A percentile compares a stretch with the other conserved stretches of the same genome.
Evolutionary conservation across 2,888 invertebrate genomes (phyloP).

Genomic region (Pyrgus malvae): DNA sequence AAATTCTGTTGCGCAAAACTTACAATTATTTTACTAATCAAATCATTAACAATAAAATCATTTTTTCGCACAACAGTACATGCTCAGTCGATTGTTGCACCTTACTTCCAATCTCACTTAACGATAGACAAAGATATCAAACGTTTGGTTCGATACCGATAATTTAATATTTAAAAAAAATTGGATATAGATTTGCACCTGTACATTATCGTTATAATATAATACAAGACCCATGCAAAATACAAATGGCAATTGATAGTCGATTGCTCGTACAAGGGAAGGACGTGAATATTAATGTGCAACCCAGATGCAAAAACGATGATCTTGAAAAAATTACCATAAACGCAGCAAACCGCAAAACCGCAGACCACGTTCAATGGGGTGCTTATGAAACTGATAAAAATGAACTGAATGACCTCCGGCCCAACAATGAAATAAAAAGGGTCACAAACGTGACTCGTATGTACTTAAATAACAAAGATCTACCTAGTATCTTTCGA

Average conservation of each 20-base stretch:
- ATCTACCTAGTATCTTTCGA: conserved; percentile 9
- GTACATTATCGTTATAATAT: neutral
- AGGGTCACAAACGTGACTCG: conserved; percentile 23
- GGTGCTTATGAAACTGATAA: conserved; percentile 29
- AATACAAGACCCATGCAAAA: neutral
- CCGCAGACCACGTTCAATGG: conserved; percentile 29
- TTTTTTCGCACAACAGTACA: too few species aligned
- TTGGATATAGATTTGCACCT: neutral
- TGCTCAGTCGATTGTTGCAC: too few species aligned
- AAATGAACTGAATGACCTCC: conserved; percentile 27
- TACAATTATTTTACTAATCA: too few species aligned
- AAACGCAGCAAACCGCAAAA: conserved; percentile 29
- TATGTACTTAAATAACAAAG: conserved; percentile 22
- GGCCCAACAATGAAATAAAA: conserved; percentile 7
- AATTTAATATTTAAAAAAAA: too few species aligned
- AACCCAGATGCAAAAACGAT: conserved; percentile 19
- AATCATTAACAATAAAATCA: too few species aligned
- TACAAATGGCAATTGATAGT: neutral
- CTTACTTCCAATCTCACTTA: too few species aligned
- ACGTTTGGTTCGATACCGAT: too few species aligned
- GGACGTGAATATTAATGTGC: conserved; percentile 11
- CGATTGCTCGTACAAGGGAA: neutral
- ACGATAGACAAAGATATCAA: too few species aligned
- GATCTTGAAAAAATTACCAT: conserved; percentile 28
- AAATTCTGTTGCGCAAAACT: too few species aligned